Percentiles rank a stretch among this genome's conserved stretches.
These are phyloP conservation scores for Dipus sagitta DNA, from an alignment of 2,797 vertebrate species.

Conservation along the genomic window DNA sequence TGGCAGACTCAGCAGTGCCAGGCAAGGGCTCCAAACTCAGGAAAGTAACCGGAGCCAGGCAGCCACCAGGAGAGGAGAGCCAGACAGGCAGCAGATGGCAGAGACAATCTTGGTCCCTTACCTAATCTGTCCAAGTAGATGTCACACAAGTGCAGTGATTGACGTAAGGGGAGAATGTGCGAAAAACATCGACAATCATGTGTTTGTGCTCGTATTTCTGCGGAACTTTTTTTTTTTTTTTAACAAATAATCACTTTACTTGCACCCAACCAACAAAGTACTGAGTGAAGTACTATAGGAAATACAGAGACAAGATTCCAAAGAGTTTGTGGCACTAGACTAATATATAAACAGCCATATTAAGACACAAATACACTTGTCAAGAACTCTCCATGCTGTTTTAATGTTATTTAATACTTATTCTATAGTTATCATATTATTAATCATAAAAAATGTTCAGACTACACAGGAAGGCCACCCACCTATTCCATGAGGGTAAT, in stretches of 20 bases:
- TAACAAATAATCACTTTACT: not conserved
- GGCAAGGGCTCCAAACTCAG: not conserved
- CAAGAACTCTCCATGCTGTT: constrained; percentile 29
- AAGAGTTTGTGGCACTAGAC: constrained; percentile 34
- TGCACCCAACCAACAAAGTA: constrained; percentile 5
- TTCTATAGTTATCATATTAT: constrained; percentile 46
- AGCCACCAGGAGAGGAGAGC: not conserved
- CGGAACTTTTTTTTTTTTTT: constrained; percentile 13
- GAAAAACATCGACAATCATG: not conserved
- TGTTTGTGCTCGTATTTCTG: constrained; percentile 30
- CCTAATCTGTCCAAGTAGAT: not conserved
- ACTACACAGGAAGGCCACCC: not conserved
- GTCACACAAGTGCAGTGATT: not conserved
- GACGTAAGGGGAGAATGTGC: not conserved
- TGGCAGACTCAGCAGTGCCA: not conserved
- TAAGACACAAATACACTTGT: constrained; percentile 10
- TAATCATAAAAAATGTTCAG: constrained; percentile 63
- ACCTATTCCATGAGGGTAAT: not conserved
- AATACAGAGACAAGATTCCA: not conserved
- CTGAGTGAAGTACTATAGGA: not conserved
- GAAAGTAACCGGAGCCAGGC: not conserved
- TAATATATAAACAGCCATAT: constrained; percentile 40
- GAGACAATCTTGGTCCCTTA: not conserved
- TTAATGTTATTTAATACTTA: constrained; percentile 56
- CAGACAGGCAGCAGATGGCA: constrained; percentile 35